phyloP scores from a whole-genome alignment of 2,888 invertebrate genomes.

The Argyresthia albistria region DNA sequence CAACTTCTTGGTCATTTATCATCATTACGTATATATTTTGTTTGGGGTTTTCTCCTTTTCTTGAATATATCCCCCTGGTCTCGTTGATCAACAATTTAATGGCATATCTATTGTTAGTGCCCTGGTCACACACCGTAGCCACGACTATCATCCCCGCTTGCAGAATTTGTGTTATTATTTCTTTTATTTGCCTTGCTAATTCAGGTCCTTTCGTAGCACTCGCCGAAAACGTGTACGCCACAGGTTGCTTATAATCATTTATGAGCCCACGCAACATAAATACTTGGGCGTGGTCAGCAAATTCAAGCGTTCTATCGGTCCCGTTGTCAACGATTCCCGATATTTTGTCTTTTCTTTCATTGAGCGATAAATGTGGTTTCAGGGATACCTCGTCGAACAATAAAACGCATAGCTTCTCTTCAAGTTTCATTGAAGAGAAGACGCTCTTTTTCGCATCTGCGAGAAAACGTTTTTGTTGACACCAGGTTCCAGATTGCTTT shows the following conservation, averaged over 20 bases:
- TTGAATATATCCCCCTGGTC: slow-evolving; percentile 9
- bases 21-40: not conserved
- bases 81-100: slow-evolving; percentile 16
- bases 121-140: slow-evolving; percentile 19
- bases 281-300: not conserved
- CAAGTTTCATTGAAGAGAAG: not conserved
- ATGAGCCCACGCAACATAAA: not conserved
- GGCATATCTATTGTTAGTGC: slow-evolving; percentile 14
- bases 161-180: slow-evolving; percentile 7
- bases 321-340: not conserved
- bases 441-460: not conserved
- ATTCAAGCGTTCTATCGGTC: not conserved
- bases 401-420: not conserved
- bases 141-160: slow-evolving; percentile 16
- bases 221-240: slow-evolving; percentile 15
- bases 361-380: not conserved
- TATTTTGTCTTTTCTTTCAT: not conserved
- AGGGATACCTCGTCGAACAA: not conserved
- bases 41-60: slow-evolving; percentile 3
- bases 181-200: slow-evolving; percentile 15
- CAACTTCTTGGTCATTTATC: slow-evolving; percentile 4
- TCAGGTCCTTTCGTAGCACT: slow-evolving; percentile 16
- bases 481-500: not conserved
- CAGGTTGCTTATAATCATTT: slow-evolving; percentile 11
- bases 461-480: not conserved